Base-by-base conservation (phyloP, 2,113 vertebrate species). In the Festucalex cinctus region DNA sequence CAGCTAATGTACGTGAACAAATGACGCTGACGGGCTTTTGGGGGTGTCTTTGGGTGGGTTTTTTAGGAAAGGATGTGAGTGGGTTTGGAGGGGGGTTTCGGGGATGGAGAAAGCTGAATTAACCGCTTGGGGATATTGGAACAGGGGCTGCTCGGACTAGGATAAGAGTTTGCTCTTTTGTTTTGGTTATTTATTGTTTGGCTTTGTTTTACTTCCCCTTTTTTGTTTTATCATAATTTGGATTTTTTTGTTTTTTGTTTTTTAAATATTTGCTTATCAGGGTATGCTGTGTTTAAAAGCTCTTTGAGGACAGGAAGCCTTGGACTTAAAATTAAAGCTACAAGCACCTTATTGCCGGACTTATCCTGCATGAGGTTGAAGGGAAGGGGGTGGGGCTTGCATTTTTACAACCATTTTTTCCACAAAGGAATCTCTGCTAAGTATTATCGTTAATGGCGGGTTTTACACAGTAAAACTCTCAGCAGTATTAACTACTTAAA, bases 1-100 rank as follows among this genome's bases (percentile, higher is more conserved):
- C 91, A 88, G 92, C 92, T 92, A 92, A 91, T 92, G 92, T 92
- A 92, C 91, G 89, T 91, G 88, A 91, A 91, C 89, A 89, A 90
- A 86, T 88, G 89, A 88, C 77, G 66, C 88, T 85, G 74, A 80
- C 10, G 86, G 86, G 86, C 86, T 89, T 82, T 79, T 83, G 77
- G 88, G 89, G 89, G 87, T 89, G 88, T 81, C 83, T 62, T 73
- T 72, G 69, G 79, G 78, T 75, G 73, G 75, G 75, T 69, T 61
- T n/a, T 58, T 49, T 49, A 43, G 68, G 77, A 79, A 68, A 73
- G 70, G 73, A 61, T 3, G n/a, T n/a, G 56, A 66, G 74, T 68
- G 73, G 70, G 73, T 73, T 79, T 69, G 72, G 69, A 22, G 57
- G 35, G 60, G 70, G 19, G 39, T 57, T 58, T 9, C n/a, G 22